These are phyloP conservation scores for Volucella inanis DNA, from an alignment of 2,888 invertebrate genomes.

Conservation along the genomic window DNA sequence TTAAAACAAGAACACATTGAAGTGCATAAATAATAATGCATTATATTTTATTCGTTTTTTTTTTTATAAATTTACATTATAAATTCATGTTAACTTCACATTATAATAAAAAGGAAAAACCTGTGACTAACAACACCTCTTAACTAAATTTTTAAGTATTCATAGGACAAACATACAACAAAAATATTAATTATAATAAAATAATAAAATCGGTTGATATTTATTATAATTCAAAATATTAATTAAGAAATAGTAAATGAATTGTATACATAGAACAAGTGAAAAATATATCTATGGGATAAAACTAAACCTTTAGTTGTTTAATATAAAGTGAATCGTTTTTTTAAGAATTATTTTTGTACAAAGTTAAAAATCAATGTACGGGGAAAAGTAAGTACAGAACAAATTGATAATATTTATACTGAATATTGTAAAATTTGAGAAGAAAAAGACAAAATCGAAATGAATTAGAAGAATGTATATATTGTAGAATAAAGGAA, in stretches of 20 bases:
- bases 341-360: constrained; percentile 61
- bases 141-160: neutral
- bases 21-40: constrained; percentile 5
- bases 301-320: constrained; percentile 10
- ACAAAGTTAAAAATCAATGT: constrained; percentile 51
- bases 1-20: neutral
- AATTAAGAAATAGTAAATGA: neutral
- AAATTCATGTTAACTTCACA: constrained; percentile 27
- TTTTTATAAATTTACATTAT: constrained; percentile 4
- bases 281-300: constrained; percentile 10
- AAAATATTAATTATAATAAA: neutral
- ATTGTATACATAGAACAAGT: constrained; percentile 15
- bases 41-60: constrained; percentile 32
- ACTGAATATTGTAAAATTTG: constrained; percentile 43
- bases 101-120: constrained; percentile 8
- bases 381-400: neutral
- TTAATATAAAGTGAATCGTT: constrained; percentile 29
- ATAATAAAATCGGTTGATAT: too few relatives aligned
- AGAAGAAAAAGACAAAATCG: constrained; percentile 15
- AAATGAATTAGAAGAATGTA: constrained; percentile 42
- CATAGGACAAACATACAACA: constrained; percentile 8
- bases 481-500: constrained; percentile 49
- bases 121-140: neutral
- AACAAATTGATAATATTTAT: constrained; percentile 53
- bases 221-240: too few relatives aligned